phyloP scores from a whole-genome alignment of 2,888 invertebrate genomes.

The Cheilosia impressa region DNA sequence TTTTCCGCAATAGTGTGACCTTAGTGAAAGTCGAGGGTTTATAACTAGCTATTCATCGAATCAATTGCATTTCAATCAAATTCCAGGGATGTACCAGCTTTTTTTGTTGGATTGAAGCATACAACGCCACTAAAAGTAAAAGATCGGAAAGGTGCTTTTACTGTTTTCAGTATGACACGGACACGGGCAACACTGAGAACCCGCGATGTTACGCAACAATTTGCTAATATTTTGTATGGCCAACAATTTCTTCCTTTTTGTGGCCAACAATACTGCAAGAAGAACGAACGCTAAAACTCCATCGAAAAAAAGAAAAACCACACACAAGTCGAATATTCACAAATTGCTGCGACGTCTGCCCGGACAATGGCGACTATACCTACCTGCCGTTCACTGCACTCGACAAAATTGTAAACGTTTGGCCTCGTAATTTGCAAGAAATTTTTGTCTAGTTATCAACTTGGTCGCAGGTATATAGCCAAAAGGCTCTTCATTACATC shows the following conservation, averaged over 20 bases:
- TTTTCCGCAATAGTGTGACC: too few relatives aligned
- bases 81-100: too few relatives aligned
- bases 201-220: too few relatives aligned
- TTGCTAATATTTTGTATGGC: too few relatives aligned
- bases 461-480: slow-evolving; percentile 8
- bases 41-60: too few relatives aligned
- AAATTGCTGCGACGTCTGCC: slow-evolving; percentile 30
- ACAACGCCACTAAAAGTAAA: too few relatives aligned
- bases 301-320: slow-evolving; percentile 20
- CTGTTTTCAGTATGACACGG: too few relatives aligned
- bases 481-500: slow-evolving; percentile 26
- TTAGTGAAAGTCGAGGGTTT: too few relatives aligned
- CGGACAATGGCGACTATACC: slow-evolving; percentile 28
- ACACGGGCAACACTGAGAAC: too few relatives aligned
- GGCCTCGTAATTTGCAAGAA: slow-evolving; percentile 25
- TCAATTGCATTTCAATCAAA: too few relatives aligned
- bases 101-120: too few relatives aligned
- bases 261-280: background rate
- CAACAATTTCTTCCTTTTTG: background rate
- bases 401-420: slow-evolving; percentile 11
- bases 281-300: background rate
- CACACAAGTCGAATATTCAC: slow-evolving; percentile 21
- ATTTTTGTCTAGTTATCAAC: slow-evolving; percentile 40
- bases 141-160: too few relatives aligned
- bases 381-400: background rate